Percentiles rank a stretch among this genome's conserved stretches.
phyloP scores from a whole-genome alignment of 1,140 invertebrate genomes.

The Bombus terrestris region DNA sequence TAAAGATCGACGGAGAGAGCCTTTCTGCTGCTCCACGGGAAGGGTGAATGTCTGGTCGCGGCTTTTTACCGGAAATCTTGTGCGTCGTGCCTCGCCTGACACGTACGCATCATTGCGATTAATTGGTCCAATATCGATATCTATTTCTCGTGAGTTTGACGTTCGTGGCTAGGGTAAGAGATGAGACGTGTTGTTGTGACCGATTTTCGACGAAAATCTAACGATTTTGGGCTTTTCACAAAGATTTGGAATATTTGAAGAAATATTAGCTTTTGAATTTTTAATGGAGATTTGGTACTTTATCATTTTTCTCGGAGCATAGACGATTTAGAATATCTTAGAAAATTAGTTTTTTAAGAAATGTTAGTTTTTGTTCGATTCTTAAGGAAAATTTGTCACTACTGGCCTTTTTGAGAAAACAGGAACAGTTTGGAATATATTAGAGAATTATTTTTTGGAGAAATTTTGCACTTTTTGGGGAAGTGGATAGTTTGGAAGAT shows the following conservation, averaged over 20 bases:
- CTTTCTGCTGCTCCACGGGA: constrained; percentile 10
- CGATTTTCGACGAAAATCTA: neutral
- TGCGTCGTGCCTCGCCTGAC: neutral
- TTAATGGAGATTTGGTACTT: neutral
- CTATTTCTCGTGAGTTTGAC: neutral
- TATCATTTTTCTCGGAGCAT: too few species aligned
- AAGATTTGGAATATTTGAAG: neutral
- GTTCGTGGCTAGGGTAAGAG: neutral
- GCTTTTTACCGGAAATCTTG: constrained; percentile 11
- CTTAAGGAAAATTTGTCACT: neutral
- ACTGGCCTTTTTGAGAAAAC: neutral
- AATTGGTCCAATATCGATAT: neutral
- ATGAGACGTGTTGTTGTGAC: neutral
- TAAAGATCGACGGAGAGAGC: constrained; percentile 57
- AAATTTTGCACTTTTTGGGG: neutral
- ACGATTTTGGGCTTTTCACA: too few species aligned
- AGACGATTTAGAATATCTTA: too few species aligned
- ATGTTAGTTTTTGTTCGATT: too few species aligned
- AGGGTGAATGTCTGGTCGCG: constrained; percentile 30
- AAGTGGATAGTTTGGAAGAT: neutral
- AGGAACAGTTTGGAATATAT: neutral
- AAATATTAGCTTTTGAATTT: neutral
- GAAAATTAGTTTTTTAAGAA: too few species aligned
- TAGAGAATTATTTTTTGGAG: too few species aligned
- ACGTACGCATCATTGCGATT: constrained; percentile 10